Percentiles rank a stretch among this genome's conserved stretches.
Conservation (phyloP, 2,113 vertebrate genomes). For the Elachura formosa region DNA sequence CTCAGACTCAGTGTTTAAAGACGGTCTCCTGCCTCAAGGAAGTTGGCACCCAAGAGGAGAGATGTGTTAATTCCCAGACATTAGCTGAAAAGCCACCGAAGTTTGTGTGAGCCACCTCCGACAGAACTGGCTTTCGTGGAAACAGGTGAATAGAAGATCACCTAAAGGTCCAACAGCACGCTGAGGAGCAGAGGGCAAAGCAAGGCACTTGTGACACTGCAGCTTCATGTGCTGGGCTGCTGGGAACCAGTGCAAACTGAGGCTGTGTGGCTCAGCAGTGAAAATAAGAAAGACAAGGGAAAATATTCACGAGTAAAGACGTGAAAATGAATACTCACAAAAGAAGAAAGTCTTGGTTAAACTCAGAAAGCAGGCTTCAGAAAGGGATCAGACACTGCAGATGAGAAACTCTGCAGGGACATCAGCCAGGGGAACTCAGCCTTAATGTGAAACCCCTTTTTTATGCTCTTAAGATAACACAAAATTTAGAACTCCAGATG, state of each 20-base stretch:
- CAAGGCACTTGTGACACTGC: accelerated
- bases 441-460: not conserved
- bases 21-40: not conserved
- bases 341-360: not conserved
- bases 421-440: not conserved
- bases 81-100: not conserved
- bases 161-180: accelerated
- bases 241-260: not conserved
- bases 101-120: not conserved
- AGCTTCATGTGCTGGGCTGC: not conserved
- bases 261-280: not conserved
- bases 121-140: not conserved
- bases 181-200: accelerated
- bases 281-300: not conserved
- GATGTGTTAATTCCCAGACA: not conserved
- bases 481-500: not conserved
- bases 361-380: not conserved
- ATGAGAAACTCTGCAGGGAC: not conserved
- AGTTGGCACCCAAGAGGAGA: not conserved
- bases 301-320: not conserved
- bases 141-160: not conserved
- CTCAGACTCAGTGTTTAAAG: not conserved
- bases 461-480: not conserved
- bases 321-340: not conserved
- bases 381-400: not conserved